Evolutionary conservation across 2,888 invertebrate species (phyloP).

Genomic region (Craniophora ligustri): DNA sequence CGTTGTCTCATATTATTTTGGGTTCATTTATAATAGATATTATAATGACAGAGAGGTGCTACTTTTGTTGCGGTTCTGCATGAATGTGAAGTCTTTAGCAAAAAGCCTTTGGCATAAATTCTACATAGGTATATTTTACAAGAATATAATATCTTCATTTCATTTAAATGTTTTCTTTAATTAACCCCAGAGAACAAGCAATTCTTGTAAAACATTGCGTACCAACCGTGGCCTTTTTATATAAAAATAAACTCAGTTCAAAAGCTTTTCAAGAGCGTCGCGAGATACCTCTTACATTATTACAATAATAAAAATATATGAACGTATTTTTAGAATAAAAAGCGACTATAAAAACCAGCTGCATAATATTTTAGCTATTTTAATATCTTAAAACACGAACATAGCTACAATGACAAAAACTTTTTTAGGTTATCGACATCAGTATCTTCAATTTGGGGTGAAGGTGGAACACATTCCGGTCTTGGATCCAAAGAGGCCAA

Average conservation of each 20-base stretch:
- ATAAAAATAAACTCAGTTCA: not conserved
- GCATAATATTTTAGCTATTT: not conserved
- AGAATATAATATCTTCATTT: slow-evolving; percentile 10
- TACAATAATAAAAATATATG: not conserved
- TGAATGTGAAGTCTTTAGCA: slow-evolving; percentile 29
- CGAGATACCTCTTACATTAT: not conserved
- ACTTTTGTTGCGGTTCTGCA: slow-evolving; percentile 26
- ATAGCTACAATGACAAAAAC: not conserved
- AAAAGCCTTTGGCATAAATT: slow-evolving; percentile 4
- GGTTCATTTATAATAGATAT: too few relatives aligned
- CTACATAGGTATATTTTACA: slow-evolving; percentile 19
- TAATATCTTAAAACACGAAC: not conserved
- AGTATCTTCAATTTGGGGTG: slow-evolving; percentile 87
- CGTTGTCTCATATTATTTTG: too few relatives aligned
- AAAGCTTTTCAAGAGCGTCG: not conserved
- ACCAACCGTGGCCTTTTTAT: slow-evolving; percentile 1
- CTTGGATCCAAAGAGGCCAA: slow-evolving; percentile 83
- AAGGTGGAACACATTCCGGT: slow-evolving; percentile 68
- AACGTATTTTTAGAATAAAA: too few relatives aligned
- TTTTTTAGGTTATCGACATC: slow-evolving; percentile 82
- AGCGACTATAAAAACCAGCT: not conserved
- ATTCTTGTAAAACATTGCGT: slow-evolving; percentile 1
- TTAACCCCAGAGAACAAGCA: slow-evolving; percentile 7
- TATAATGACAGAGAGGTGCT: not conserved
- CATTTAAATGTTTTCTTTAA: slow-evolving; percentile 7